These are phyloP conservation scores for Pandion haliaetus DNA, from an alignment of 2,113 vertebrate genomes.

Conservation along the genomic window DNA sequence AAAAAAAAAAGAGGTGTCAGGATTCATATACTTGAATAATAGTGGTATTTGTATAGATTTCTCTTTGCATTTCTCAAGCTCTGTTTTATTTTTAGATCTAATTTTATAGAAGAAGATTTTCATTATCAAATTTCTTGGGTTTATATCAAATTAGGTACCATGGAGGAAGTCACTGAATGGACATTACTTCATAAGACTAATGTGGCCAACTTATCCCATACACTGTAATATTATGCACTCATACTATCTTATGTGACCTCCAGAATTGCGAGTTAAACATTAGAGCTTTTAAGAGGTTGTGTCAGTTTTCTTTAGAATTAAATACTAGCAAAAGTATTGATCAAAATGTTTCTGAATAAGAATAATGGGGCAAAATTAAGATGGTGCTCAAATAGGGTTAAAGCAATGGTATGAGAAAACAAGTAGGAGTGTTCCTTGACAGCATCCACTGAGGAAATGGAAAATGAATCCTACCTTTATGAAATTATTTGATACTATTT, in stretches of 20 bases:
- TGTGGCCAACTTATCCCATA: not conserved
- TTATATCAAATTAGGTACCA: not conserved
- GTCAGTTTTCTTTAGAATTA: not conserved
- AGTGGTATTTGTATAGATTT: not conserved
- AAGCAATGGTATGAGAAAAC: not conserved
- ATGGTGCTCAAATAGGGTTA: not conserved
- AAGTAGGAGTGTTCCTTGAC: not conserved
- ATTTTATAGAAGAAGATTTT: not conserved
- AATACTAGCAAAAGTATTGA: not conserved
- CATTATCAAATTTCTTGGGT: not conserved
- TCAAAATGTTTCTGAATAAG: not conserved
- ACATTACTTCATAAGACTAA: not conserved
- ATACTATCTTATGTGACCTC: not conserved
- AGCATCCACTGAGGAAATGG: not conserved
- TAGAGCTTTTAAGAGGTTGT: not conserved
- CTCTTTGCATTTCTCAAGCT: not conserved
- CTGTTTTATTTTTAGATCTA: not conserved
- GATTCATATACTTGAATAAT: conserved; percentile 7
- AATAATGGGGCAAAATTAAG: not conserved
- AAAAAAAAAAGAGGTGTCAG: not conserved
- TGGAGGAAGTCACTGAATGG: not conserved
- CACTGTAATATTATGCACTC: not conserved
- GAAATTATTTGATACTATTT: not conserved
- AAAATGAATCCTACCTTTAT: not conserved
- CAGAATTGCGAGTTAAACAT: not conserved